These are phyloP conservation scores for Henricia sp. DNA, from an alignment of 53 echinoderm and acorn worm species.

Conservation along the genomic window DNA sequence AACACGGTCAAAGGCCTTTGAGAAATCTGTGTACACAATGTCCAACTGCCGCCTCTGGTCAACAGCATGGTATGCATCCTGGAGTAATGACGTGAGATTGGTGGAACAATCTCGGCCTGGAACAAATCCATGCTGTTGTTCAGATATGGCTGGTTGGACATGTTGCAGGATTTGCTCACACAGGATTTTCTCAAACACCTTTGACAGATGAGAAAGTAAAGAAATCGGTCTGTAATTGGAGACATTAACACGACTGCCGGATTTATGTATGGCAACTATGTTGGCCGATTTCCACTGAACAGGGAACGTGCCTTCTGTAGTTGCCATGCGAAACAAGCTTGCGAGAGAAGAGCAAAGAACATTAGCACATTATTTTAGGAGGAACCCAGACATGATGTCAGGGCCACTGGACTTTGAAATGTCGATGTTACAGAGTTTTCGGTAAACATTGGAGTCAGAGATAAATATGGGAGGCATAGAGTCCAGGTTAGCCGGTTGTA, in stretches of 20 bases:
- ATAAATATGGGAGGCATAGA: background rate
- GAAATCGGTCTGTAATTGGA: no score
- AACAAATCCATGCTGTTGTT: no score
- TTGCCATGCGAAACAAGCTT: background rate
- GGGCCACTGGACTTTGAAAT: background rate
- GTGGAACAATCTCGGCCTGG: no score
- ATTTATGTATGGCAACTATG: background rate
- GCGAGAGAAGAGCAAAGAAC: background rate
- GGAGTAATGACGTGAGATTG: no score
- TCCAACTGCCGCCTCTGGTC: no score
- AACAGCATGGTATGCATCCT: no score
- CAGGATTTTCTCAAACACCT: slow-evolving; percentile 1
- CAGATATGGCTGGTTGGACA: no score
- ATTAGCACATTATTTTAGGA: background rate
- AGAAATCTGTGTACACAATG: no score
- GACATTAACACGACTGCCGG: background rate
- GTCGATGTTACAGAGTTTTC: no score
- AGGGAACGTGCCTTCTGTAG: background rate
- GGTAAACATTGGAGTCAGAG: background rate
- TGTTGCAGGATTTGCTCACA: background rate
- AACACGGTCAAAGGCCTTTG: no score
- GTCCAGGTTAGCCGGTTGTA: background rate
- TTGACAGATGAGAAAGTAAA: background rate
- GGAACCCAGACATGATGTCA: background rate
- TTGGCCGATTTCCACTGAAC: background rate